Evolutionary conservation across 2,888 invertebrate genomes (phyloP), one percentile per base, ranked within the genome.

Genomic region (Hirtodrosophila cameraria): DNA sequence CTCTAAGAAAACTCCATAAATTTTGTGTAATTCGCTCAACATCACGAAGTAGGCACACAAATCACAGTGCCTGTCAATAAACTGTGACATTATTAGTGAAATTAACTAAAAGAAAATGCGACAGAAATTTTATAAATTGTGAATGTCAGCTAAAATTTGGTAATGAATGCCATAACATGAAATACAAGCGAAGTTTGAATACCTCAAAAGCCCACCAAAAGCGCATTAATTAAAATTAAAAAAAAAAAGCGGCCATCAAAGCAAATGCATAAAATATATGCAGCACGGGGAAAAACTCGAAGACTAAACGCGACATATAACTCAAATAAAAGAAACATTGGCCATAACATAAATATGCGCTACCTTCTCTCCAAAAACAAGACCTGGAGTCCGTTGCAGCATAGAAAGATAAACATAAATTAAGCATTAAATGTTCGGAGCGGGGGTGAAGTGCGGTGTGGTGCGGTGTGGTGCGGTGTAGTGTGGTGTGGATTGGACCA

Each of bases 241-340:
- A 35, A 39, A 55, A 58, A 25, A 55, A 9, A 35, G 61, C 52
- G 68, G 73, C 45, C 73, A 61, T 66, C 76, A 65, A 74, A 75
- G 75, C 55, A 36, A 43, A 65, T 11, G 46, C 69, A 68, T 77
- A 57, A 75, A 68, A 72, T 61, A 23, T 49, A 46, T 27, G 38
- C 27, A 30, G 63, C 52, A 39, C 45, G 60, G 25, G 39, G 49
- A 25, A 49, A 61, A 49, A 61, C 20, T 46, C 52, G 42, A 55
- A 55, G 50, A 45, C 43, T 61, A 43, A 71, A 61, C 50, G 76
- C 76, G 75, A 77, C 76, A 76, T 69, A 66, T 68, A 78, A 72
- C 65, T 86, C 75, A 87, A 86, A 81, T 75, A 70, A 83, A 83
- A 85, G 67, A 75, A 78, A 76, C 77, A 83, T 79, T 70, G 68